Evolutionary conservation across 2,888 invertebrate species (phyloP).

Genomic region (Dilophus febrilis): DNA sequence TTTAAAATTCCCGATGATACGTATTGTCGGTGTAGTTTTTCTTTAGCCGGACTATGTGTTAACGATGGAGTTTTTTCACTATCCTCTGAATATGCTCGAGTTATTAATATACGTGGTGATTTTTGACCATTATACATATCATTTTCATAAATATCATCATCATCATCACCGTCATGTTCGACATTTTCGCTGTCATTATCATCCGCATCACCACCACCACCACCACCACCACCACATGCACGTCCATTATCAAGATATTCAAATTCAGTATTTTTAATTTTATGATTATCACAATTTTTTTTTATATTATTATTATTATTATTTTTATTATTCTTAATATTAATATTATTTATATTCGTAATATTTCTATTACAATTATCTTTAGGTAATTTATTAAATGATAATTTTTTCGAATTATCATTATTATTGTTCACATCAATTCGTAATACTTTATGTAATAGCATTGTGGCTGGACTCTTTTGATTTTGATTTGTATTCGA

Average conservation of each 20-base stretch:
- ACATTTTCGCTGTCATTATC: too few relatives aligned
- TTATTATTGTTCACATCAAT: conserved; percentile 23
- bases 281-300: too few relatives aligned
- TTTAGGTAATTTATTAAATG: conserved; percentile 4
- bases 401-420: conserved; percentile 12
- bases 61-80: conserved; percentile 40
- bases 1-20: conserved; percentile 28
- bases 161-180: too few relatives aligned
- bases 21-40: conserved; percentile 24
- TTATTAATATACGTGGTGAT: conserved; percentile 54
- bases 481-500: too few relatives aligned
- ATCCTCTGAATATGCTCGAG: conserved; percentile 55
- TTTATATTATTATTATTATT: too few relatives aligned
- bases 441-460: conserved; percentile 41
- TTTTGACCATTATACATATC: conserved; percentile 9
- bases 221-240: too few relatives aligned
- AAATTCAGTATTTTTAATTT: too few relatives aligned
- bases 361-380: conserved; percentile 13
- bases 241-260: too few relatives aligned
- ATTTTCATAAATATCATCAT: too few relatives aligned
- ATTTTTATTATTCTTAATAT: too few relatives aligned
- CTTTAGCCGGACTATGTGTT: conserved; percentile 22
- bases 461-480: conserved; percentile 36
- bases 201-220: too few relatives aligned
- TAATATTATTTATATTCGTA: conserved; percentile 10